phyloP scores from a whole-genome alignment of 1,140 invertebrate genomes.

The Heliconius melpomene region DNA sequence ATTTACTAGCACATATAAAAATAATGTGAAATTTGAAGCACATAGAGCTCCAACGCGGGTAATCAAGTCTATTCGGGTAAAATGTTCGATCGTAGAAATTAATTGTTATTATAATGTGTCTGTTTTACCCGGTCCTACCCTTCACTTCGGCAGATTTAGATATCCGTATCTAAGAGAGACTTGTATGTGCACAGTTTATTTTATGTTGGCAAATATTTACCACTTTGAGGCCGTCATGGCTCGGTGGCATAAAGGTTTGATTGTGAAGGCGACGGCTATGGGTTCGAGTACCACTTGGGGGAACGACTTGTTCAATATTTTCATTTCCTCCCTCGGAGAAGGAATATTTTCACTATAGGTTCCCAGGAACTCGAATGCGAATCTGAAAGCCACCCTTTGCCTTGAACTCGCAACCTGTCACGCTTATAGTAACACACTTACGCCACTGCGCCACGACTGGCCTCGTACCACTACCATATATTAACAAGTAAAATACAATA shows the following conservation, averaged over 20 bases:
- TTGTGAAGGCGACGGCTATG: too few relatives aligned
- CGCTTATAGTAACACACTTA: too few relatives aligned
- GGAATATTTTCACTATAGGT: too few relatives aligned
- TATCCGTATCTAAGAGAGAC: not conserved
- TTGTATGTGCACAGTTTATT: not conserved
- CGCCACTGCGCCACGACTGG: too few relatives aligned
- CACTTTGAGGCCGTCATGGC: not conserved
- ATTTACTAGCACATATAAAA: not conserved
- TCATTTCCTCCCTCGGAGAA: too few relatives aligned
- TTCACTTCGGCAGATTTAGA: not conserved
- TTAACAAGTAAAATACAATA: not conserved
- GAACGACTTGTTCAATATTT: too few relatives aligned
- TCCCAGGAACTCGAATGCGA: too few relatives aligned
- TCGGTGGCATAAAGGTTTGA: too few relatives aligned
- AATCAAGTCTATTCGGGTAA: slow-evolving; percentile 12
- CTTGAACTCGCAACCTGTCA: too few relatives aligned
- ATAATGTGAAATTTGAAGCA: not conserved
- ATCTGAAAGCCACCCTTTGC: too few relatives aligned
- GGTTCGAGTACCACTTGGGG: too few relatives aligned
- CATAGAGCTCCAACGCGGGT: not conserved
- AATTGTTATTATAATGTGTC: slow-evolving; percentile 13
- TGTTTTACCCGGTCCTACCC: not conserved
- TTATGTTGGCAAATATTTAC: not conserved
- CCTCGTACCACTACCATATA: too few relatives aligned
- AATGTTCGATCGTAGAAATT: slow-evolving; percentile 12